Conservation (phyloP, 2,888 invertebrate genomes). For the Perithous albicinctus region DNA sequence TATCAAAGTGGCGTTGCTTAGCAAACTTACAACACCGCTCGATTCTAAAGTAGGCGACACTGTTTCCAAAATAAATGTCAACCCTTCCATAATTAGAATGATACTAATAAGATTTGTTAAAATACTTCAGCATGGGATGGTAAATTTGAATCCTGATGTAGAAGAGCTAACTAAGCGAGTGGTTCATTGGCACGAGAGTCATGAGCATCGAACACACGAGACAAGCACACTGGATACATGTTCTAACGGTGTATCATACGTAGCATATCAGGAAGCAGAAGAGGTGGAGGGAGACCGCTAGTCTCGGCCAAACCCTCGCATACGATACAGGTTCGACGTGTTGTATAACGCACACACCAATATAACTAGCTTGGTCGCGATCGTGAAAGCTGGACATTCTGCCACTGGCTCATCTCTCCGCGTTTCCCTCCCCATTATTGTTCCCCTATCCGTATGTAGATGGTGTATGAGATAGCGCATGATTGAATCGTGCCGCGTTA, state of each 20-base stretch:
- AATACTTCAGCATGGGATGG: background rate
- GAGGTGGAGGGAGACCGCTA: slow-evolving; percentile 24
- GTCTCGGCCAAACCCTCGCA: slow-evolving; percentile 37
- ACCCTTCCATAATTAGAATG: no score
- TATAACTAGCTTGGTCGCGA: slow-evolving; percentile 60
- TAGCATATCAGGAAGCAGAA: slow-evolving; percentile 28
- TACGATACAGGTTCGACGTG: slow-evolving; percentile 43
- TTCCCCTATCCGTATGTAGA: slow-evolving; percentile 80
- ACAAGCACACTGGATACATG: slow-evolving; percentile 11
- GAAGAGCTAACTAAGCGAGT: background rate
- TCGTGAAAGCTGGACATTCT: slow-evolving; percentile 54
- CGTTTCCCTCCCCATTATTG: slow-evolving; percentile 76
- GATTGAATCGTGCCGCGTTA: slow-evolving; percentile 81
- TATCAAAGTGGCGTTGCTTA: no score
- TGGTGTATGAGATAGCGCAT: slow-evolving; percentile 80
- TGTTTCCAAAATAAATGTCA: no score
- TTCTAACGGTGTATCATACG: slow-evolving; percentile 18
- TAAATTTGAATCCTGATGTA: background rate
- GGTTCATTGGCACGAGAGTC: slow-evolving; percentile 11
- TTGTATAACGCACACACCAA: slow-evolving; percentile 52
- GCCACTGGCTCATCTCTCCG: slow-evolving; percentile 38
- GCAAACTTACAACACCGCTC: no score
- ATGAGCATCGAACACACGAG: slow-evolving; percentile 15
- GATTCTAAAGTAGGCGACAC: no score
- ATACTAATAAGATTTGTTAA: background rate